phyloP scores from a whole-genome alignment of 2,113 vertebrate genomes.

The Raphicerus campestris region DNA sequence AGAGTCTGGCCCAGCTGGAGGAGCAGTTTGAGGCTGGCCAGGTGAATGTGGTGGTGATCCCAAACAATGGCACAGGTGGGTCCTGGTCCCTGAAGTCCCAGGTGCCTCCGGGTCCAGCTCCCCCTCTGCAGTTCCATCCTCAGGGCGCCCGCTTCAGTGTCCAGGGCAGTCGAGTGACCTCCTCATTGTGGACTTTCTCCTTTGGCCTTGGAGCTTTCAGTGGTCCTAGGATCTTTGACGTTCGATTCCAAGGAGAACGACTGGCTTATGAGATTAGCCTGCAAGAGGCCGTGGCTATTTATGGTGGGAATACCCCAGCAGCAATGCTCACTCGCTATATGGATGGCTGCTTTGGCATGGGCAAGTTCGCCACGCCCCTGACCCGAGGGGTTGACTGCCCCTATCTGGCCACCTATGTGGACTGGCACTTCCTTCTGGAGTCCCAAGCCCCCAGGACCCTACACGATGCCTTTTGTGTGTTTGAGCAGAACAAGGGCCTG shows the following conservation, averaged over 20 bases:
- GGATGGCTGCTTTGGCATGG: slow-evolving; percentile 66
- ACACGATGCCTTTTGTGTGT: slow-evolving; percentile 81
- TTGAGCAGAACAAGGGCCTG: slow-evolving; percentile 51
- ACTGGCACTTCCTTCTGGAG: slow-evolving; percentile 78
- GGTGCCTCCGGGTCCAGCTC: background rate
- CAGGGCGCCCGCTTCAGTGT: background rate
- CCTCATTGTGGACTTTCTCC: slow-evolving; percentile 78
- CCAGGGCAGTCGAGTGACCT: slow-evolving; percentile 58
- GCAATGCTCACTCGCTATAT: slow-evolving; percentile 77
- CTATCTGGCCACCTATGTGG: slow-evolving; percentile 75
- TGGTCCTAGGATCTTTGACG: slow-evolving; percentile 79
- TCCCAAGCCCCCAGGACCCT: slow-evolving; percentile 72
- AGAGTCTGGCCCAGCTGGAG: slow-evolving; percentile 61
- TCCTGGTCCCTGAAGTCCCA: background rate
- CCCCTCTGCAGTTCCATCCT: background rate
- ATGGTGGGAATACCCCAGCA: slow-evolving; percentile 72
- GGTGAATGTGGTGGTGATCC: background rate
- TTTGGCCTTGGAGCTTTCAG: slow-evolving; percentile 79
- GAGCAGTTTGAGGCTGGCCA: background rate
- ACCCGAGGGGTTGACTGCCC: slow-evolving; percentile 83
- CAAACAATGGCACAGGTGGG: background rate
- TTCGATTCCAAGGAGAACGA: slow-evolving; percentile 67
- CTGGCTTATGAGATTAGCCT: slow-evolving; percentile 77
- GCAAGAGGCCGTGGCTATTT: slow-evolving; percentile 78
- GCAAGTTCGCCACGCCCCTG: slow-evolving; percentile 76